Base-by-base conservation (phyloP, 2,888 invertebrate species). In the Cynaeus angustus region DNA sequence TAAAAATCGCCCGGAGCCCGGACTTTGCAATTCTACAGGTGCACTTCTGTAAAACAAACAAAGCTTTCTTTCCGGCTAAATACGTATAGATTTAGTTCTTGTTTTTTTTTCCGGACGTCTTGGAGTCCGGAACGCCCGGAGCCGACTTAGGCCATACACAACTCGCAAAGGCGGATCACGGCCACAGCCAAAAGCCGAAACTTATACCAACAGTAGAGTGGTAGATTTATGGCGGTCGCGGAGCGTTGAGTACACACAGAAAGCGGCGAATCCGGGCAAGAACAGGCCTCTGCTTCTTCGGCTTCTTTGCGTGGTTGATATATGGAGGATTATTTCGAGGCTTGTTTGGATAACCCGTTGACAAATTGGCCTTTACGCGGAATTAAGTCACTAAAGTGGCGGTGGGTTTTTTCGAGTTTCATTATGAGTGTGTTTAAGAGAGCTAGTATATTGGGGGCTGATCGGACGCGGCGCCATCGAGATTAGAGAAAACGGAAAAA, bases 221-320 rank as follows among this genome's bases (percentile, higher is more conserved):
- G 74, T 74, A 77, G 76, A 77, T 77, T 77, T 77, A 77, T 77
- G 59, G 74, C 71, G 70, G 75, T 73, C 72, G 64, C 48, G 55
- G 26, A 41, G 48, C 59, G 26, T 43, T 71, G 50, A 64, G 58
- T 68, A 67, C 59, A 68, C 71, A 71, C 48, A 62, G 41, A 48
- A 67, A 66, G 46, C 45, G 46, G 65, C 46, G 53, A 59, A 64
- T 53, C 62, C 55, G 38, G 50, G 41, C 62, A 64, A 62, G 68
- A 68, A 68, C 38, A 14, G 16, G 38, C 41, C 53, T 21, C 53
- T 28, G 56, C 58, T 33, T 61, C 61, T 61, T 61, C 68, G 46
- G 33, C 56, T 62, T 52, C 68, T 56, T 62, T 52, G 41, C 56
- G 33, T 48, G 38, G 12, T 61, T 68, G 68, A 68, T 68, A 68